phyloP scores from a whole-genome alignment of 2,888 invertebrate genomes.

The Periphyllus acericola region DNA sequence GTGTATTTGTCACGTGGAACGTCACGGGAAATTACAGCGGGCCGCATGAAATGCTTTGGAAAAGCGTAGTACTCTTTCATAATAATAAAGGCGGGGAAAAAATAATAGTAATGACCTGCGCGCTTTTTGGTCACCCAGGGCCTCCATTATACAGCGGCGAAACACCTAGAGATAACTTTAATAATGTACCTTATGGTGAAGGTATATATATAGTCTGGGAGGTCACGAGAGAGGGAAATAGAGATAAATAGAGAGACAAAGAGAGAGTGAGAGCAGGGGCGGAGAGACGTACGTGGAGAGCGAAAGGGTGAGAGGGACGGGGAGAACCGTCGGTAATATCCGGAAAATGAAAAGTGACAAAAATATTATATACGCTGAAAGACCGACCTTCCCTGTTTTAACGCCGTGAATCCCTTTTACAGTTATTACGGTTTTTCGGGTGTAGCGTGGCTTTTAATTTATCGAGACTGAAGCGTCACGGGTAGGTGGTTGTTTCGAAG shows the following conservation, averaged over 20 bases:
- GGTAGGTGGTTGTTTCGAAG: conserved; percentile 1
- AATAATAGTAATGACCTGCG: neutral
- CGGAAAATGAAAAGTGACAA: conserved; percentile 22
- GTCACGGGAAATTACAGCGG: too few species aligned
- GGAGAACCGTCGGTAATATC: conserved; percentile 5
- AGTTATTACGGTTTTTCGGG: conserved; percentile 24
- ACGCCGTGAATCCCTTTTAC: conserved; percentile 26
- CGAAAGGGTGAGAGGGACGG: neutral
- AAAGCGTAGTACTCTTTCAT: neutral
- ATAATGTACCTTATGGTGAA: conserved; percentile 8
- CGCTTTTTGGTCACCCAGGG: neutral
- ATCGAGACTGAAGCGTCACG: conserved; percentile 25
- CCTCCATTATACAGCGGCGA: neutral
- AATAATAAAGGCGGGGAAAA: neutral
- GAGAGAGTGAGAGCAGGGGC: neutral
- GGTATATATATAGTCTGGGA: neutral
- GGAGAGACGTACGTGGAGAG: neutral
- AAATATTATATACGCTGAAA: conserved; percentile 17
- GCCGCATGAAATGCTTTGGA: neutral
- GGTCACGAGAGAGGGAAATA: neutral
- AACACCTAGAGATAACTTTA: conserved; percentile 42
- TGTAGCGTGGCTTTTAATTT: conserved; percentile 33
- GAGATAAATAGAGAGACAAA: neutral
- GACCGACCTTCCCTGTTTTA: neutral
- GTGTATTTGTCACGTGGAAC: too few species aligned